Evolutionary conservation across 2,113 vertebrate genomes (phyloP).

Genomic region (Rattus norvegicus): DNA sequence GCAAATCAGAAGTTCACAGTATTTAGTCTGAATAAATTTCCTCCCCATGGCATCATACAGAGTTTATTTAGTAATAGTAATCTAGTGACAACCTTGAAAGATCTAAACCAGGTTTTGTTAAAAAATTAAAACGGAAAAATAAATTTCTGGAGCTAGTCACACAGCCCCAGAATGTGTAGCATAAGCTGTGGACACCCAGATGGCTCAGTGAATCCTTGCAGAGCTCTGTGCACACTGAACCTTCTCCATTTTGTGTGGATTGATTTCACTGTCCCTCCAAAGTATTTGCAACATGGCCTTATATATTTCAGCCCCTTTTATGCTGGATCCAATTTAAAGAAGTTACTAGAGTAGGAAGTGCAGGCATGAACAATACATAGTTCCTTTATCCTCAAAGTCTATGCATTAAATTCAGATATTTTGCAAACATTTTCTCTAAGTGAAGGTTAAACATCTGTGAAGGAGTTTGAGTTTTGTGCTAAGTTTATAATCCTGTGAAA

Average conservation of each 20-base stretch:
- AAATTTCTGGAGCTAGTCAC: conserved; percentile 92
- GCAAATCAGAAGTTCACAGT: neutral
- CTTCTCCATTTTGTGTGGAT: neutral
- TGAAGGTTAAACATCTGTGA: neutral
- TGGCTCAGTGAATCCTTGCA: neutral
- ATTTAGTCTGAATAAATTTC: neutral
- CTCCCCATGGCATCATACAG: neutral
- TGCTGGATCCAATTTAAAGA: neutral
- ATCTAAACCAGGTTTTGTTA: neutral
- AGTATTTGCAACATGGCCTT: neutral
- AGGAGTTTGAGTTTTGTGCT: conserved; percentile 62
- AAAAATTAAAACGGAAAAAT: neutral
- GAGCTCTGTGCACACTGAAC: neutral
- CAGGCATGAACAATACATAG: neutral
- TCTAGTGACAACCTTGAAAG: neutral
- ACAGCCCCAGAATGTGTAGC: neutral
- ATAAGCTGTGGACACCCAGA: neutral
- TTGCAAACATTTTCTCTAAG: neutral
- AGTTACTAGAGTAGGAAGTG: neutral
- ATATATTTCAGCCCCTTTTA: too few relatives aligned
- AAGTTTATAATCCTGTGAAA: conserved; percentile 78
- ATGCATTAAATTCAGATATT: neutral
- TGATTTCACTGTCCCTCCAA: neutral
- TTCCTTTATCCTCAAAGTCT: neutral
- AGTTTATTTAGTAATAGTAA: neutral